These are phyloP conservation scores for Araneus ventricosus DNA, from an alignment of 1,140 invertebrate species.

Conservation along the genomic window DNA sequence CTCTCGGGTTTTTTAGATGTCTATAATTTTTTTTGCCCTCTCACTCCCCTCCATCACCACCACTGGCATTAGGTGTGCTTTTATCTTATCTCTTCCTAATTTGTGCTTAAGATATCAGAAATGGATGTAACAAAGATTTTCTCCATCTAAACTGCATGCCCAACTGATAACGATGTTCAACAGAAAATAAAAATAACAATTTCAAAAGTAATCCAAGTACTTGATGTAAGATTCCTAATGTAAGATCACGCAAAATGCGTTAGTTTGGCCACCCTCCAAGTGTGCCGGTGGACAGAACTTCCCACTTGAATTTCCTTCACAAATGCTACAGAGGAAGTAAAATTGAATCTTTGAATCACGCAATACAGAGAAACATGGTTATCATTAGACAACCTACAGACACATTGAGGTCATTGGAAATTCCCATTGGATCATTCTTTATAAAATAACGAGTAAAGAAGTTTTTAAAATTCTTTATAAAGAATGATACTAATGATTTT, in stretches of 20 bases:
- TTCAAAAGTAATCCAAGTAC: background rate
- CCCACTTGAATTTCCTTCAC: background rate
- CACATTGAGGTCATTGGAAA: background rate
- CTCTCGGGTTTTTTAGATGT: too few relatives aligned
- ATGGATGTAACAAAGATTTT: too few relatives aligned
- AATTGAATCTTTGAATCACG: background rate
- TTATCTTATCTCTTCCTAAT: too few relatives aligned
- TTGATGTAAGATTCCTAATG: background rate
- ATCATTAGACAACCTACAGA: background rate
- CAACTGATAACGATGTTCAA: too few relatives aligned
- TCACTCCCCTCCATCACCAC: too few relatives aligned
- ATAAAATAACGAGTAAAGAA: too few relatives aligned
- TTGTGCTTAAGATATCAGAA: too few relatives aligned
- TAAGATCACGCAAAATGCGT: background rate
- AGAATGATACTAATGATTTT: too few relatives aligned
- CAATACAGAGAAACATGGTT: background rate
- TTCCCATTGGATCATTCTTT: background rate
- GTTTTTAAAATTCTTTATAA: too few relatives aligned
- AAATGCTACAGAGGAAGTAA: background rate
- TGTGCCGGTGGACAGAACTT: background rate
- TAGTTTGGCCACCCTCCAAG: background rate
- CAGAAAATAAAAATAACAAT: background rate
- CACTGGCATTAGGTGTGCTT: too few relatives aligned
- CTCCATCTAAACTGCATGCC: too few relatives aligned
- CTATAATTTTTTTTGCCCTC: too few relatives aligned